Percentiles rank a stretch among this genome's conserved stretches.
phyloP scores from a whole-genome alignment of 2,797 vertebrate genomes.

The Eulemur rubriventer region DNA sequence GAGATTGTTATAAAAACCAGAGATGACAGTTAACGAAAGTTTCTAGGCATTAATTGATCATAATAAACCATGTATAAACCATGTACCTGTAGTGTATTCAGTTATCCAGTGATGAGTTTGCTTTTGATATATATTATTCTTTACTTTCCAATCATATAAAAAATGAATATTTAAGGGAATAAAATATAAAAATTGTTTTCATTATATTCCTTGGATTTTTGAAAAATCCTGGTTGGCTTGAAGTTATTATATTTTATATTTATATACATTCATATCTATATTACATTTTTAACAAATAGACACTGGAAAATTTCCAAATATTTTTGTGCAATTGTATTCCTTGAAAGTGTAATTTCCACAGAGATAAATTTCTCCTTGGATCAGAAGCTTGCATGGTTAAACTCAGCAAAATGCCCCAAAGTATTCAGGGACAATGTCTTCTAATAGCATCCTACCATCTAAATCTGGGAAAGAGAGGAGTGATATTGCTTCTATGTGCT shows the following conservation, averaged over 20 bases:
- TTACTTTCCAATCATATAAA: neutral
- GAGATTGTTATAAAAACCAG: neutral
- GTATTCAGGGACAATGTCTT: neutral
- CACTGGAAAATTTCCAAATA: neutral
- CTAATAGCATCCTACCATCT: neutral
- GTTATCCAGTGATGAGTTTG: neutral
- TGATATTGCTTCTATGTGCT: neutral
- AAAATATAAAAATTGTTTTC: neutral
- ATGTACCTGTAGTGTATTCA: neutral
- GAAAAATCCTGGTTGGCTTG: neutral
- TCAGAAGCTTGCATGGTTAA: neutral
- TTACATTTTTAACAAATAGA: neutral
- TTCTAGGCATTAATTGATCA: neutral
- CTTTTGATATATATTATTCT: slow-evolving; percentile 48
- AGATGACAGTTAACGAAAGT: neutral
- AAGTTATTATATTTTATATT: neutral
- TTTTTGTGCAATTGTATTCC: neutral
- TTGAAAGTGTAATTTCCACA: neutral
- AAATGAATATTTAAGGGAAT: neutral
- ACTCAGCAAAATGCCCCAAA: neutral
- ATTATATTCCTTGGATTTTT: neutral
- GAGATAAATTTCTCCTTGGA: neutral
- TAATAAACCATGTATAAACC: slow-evolving; percentile 1
- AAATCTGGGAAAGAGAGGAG: neutral
- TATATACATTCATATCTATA: neutral